phyloP scores from a whole-genome alignment of 2,797 vertebrate species.

The Pitangus sulphuratus region DNA sequence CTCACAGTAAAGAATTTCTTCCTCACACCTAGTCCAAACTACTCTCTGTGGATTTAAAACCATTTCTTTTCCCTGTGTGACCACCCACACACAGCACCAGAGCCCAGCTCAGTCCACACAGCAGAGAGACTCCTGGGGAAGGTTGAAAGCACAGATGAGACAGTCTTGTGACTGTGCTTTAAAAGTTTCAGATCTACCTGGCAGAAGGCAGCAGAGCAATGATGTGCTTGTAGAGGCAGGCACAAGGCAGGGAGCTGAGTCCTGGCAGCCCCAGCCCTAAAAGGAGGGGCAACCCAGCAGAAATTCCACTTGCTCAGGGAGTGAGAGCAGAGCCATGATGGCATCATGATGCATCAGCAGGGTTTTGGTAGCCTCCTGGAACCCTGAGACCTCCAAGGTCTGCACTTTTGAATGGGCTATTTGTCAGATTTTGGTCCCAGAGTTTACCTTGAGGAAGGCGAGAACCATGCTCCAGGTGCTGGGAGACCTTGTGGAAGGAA shows the following conservation, averaged over 20 bases:
- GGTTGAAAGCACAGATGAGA: neutral
- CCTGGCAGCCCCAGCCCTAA: neutral
- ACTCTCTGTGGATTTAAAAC: neutral
- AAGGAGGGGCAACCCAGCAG: neutral
- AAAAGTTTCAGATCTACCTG: neutral
- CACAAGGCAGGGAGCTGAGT: neutral
- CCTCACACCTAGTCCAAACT: neutral
- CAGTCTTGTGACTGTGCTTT: fast-evolving
- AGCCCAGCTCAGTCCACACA: neutral
- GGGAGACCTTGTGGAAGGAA: neutral
- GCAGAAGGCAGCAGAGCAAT: neutral
- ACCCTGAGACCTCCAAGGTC: neutral
- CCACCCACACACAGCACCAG: fast-evolving
- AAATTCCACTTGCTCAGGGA: neutral
- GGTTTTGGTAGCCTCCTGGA: neutral
- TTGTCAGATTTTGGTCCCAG: neutral
- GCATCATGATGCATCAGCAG: neutral
- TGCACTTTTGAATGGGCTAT: neutral
- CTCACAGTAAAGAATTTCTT: neutral
- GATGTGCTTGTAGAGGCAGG: neutral
- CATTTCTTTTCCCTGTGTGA: neutral
- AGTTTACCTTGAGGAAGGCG: neutral
- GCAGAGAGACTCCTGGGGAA: neutral
- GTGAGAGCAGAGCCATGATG: neutral
- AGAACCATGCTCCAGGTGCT: neutral